Base-by-base conservation (phyloP, 2,797 vertebrate genomes). In the Choloepus didactylus region DNA sequence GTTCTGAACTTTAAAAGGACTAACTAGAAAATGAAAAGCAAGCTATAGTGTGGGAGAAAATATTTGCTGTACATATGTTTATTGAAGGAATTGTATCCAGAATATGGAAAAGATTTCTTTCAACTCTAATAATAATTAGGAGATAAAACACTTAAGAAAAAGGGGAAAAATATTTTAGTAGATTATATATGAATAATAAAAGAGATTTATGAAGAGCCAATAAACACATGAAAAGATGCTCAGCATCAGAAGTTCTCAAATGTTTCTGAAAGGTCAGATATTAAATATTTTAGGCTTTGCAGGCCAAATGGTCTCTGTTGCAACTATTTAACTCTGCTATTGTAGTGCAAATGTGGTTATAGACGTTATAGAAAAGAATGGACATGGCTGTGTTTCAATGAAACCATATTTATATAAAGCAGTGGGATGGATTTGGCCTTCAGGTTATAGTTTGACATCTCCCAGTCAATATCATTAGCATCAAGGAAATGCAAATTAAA, bases 71-170 rank as follows among this genome's bases (percentile, higher is more conserved):
- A 79, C 0, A 25, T 62, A 38, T 51, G 51, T 59, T 16, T 35
- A 51, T 19, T 72, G 49, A 86, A 88, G 56, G 51, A 89, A 31
- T 91, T 83, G 5, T 62, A 93, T 73, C 19, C 7, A 95, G 25
- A 90, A 76, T 86, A 46, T 51, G 67, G 29, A 89, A 81, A 87
- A 84, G 51, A 79, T 62, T 82, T 41, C 3, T 70, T 95, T 80
- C 72, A 75, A 64, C 19, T 80, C 7, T 35, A 35, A 35, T 35
- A 76, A 31, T 46, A 84, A 56, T 19, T 56, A 80, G 51, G 87
- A 35, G 4, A 69, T n/a, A 80, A 82, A 41, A 66, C 10, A 56
- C 35, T 80, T 38, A 64, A 23, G 38, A 31, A 89, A 91, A 51
- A 62, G 54, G 0, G 3, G 2, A 6, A 60, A 44, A 75, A 15